A percentile compares a stretch with the other conserved stretches of the same genome.
phyloP scores from a whole-genome alignment of 2,797 vertebrate species.

The Australoheros facetus region DNA sequence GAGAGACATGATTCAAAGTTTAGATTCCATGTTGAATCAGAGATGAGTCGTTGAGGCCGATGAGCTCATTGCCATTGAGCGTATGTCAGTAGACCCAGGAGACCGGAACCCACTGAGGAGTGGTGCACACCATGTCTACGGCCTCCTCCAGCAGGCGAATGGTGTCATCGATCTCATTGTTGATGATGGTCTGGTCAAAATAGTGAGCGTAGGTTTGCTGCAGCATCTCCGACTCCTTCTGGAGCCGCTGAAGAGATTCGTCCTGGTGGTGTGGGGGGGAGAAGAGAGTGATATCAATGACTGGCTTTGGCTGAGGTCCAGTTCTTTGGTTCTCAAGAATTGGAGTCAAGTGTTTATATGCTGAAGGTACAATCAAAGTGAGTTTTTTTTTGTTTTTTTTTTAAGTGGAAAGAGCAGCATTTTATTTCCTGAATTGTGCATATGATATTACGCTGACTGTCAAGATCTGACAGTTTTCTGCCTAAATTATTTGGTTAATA shows the following conservation, averaged over 20 bases:
- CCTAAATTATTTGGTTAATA: not conserved
- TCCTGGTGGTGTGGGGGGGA: constrained; percentile 76
- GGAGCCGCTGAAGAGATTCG: constrained; percentile 97
- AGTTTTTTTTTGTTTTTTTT: too few relatives aligned
- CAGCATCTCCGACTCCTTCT: constrained; percentile 98
- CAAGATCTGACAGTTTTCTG: not conserved
- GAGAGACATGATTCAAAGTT: constrained; percentile 33
- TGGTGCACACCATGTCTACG: constrained; percentile 96
- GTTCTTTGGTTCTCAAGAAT: not conserved
- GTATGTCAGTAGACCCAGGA: constrained; percentile 98
- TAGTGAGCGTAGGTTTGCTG: constrained; percentile 99
- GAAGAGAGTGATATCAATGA: not conserved
- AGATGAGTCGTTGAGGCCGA: constrained; percentile 47
- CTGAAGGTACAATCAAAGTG: too few relatives aligned
- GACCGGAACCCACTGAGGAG: constrained; percentile 96
- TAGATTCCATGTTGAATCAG: constrained; percentile 33
- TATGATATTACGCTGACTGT: not conserved
- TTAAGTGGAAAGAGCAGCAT: not conserved
- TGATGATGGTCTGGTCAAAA: constrained; percentile 99
- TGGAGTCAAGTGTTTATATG: too few relatives aligned
- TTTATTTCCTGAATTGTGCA: not conserved
- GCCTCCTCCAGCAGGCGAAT: constrained; percentile 98
- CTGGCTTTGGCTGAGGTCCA: not conserved
- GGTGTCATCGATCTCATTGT: constrained; percentile 99
- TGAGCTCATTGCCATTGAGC: not conserved